These are phyloP conservation scores for Ashinkailepas kermadecensis DNA, from an alignment of 2,888 invertebrate genomes.

Conservation along the genomic window DNA sequence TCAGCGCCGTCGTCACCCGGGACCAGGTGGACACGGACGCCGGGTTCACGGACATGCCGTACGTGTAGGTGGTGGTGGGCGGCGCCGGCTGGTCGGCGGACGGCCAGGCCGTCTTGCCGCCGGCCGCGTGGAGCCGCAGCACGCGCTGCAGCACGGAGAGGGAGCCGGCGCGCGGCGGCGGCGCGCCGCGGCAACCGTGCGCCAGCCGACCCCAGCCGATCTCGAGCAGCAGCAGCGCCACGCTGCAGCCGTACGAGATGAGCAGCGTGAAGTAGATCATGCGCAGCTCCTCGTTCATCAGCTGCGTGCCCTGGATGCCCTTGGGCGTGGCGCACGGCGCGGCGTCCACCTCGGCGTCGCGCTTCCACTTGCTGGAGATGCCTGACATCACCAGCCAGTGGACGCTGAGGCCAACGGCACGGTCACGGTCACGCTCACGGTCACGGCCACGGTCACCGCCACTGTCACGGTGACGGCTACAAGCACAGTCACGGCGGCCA, in stretches of 20 bases:
- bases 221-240: constrained; percentile 33
- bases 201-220: constrained; percentile 2
- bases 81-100: not conserved
- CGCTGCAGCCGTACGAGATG: constrained; percentile 10
- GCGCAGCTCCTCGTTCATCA: constrained; percentile 64
- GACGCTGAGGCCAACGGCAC: not conserved
- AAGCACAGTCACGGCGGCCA: no score
- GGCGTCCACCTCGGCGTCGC: constrained; percentile 11
- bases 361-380: constrained; percentile 7
- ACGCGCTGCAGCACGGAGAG: constrained; percentile 15
- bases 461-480: no score
- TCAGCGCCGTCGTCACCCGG: not conserved
- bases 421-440: no score
- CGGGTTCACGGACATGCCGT: constrained; percentile 7
- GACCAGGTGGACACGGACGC: constrained; percentile 2
- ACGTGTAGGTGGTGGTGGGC: constrained; percentile 6
- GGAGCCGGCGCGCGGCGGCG: not conserved
- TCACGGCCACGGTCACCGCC: no score
- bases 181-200: not conserved
- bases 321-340: constrained; percentile 66
- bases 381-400: constrained; percentile 1
- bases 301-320: constrained; percentile 67
- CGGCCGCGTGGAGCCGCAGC: not conserved
- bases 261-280: constrained; percentile 71
- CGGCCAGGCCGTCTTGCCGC: constrained; percentile 5